These are phyloP conservation scores for Aspidiotus destructor DNA, from an alignment of 2,888 invertebrate genomes.

Conservation along the genomic window DNA sequence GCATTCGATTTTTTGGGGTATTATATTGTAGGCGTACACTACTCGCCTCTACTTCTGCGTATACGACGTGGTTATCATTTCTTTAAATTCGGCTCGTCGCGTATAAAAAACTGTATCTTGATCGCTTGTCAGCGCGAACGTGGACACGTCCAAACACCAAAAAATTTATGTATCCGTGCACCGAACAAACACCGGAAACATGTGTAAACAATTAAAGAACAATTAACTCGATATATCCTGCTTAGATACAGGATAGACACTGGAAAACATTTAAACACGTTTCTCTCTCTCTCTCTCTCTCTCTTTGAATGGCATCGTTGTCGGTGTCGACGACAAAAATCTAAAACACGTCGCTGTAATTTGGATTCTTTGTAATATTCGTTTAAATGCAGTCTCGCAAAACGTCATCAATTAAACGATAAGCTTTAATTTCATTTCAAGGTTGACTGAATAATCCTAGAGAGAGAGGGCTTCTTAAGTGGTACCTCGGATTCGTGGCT, in stretches of 20 bases:
- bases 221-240: slow-evolving; percentile 26
- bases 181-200: slow-evolving; percentile 25
- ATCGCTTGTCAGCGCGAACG: neutral
- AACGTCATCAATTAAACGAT: slow-evolving; percentile 20
- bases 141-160: neutral
- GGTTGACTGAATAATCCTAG: no score
- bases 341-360: slow-evolving; percentile 23
- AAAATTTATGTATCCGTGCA: slow-evolving; percentile 24
- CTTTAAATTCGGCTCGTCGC: no score
- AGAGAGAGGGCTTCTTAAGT: no score
- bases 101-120: no score
- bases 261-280: no score
- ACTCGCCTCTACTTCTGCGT: no score
- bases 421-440: no score
- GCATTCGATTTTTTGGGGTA: no score
- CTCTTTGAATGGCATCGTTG: slow-evolving; percentile 6
- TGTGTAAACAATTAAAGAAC: slow-evolving; percentile 29
- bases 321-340: slow-evolving; percentile 20
- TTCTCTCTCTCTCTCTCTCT: no score
- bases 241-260: neutral
- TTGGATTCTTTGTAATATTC: slow-evolving; percentile 8
- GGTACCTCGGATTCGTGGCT: no score
- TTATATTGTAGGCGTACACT: no score
- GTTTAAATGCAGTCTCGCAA: slow-evolving; percentile 18
- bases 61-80: no score